Base-by-base conservation (phyloP, 2,888 invertebrate genomes). In the Dryadula phaetusa region DNA sequence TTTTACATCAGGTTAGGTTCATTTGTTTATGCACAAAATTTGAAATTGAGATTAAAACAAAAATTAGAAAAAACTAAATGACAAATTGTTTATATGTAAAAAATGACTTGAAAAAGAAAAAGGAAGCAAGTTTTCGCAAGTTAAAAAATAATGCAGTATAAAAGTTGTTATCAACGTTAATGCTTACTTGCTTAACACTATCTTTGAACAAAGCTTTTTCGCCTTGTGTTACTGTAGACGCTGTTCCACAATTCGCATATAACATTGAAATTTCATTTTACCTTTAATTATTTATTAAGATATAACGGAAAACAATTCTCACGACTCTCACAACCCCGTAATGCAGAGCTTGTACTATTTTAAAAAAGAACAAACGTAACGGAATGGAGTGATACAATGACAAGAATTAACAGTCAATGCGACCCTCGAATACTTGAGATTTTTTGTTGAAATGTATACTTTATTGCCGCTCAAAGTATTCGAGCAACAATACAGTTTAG, bases 401-500 rank as follows among this genome's bases (percentile, higher is more conserved):
- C 84, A 87, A 81, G 88, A 88, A 88, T 87, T 86, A 87, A 86
- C 85, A 84, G 85, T 82, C 84, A 82, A 82, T 81, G 79, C 82
- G 85, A 82, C 86, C 87, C 86, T 86, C 75, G 75, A 73, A 77
- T 82, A 77, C 88, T 90, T 76, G 79, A 88, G 75, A 73, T 80
- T 87, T 90, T 87, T 84, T 90, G 75, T 78, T 86, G 92, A 85
- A 92, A 92, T 88, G 86, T 91, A 92, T 88, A 92, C 92, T 88
- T 86, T 88, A 87, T 83, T 81, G 82, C 80, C 77, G 74, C 75
- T 81, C 73, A 77, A 81, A 81, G 82, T 78, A 79, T 79, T 76
- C 73, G 74, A 76, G 73, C 77, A 73, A 83, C 85, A 82, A 85
- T 83, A 82, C 78, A 80, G 78, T 82, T 83, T 81, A 85, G 77